Percentiles rank a stretch among this genome's conserved stretches.
These are phyloP conservation scores for Urocolius indicus DNA, from an alignment of 2,113 vertebrate genomes.

Conservation along the genomic window DNA sequence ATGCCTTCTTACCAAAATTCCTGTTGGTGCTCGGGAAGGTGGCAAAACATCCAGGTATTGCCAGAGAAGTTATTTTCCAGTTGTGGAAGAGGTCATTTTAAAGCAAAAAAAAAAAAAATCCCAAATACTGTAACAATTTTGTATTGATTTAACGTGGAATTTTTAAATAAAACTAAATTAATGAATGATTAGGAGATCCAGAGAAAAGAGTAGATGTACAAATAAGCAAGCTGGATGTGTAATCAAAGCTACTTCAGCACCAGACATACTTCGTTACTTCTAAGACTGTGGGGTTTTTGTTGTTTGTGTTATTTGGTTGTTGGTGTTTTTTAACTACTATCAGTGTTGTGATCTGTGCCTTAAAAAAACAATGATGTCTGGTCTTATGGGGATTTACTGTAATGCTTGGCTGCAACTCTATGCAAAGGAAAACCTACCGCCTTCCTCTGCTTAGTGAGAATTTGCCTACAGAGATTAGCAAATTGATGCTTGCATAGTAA, in stretches of 20 bases:
- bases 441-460: conserved; percentile 5
- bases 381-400: not conserved
- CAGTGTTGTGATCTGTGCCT: not conserved
- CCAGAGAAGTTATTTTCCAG: not conserved
- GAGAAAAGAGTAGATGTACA: not conserved
- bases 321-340: not conserved
- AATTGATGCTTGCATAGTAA: not conserved
- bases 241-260: not conserved
- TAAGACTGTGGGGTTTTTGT: not conserved
- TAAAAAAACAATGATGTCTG: not conserved
- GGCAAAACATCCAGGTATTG: not conserved
- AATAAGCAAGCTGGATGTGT: not conserved
- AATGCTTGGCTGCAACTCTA: not conserved
- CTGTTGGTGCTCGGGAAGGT: not conserved
- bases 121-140: not conserved
- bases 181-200: not conserved
- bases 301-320: not conserved
- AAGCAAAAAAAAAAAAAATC: not conserved
- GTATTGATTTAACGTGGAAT: not conserved
- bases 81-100: not conserved
- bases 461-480: conserved; percentile 22
- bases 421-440: not conserved
- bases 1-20: not conserved
- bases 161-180: not conserved
- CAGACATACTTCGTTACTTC: not conserved